A percentile compares a stretch with the other conserved stretches of the same genome.
Conservation (phyloP, 2,113 vertebrate species). For the Pollachius pollachius region DNA sequence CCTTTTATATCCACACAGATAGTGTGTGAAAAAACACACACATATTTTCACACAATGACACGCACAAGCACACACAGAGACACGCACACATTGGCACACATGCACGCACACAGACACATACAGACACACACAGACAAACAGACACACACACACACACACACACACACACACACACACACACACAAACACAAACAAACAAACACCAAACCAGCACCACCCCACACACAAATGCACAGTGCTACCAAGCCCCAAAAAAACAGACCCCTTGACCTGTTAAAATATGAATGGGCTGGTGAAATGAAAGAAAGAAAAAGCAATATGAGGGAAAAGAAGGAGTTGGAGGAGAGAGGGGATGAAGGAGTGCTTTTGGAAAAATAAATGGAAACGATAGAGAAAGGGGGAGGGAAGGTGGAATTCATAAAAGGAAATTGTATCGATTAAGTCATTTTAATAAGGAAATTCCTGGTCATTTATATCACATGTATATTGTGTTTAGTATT, state of each 20-base stretch:
- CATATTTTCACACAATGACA: constrained; percentile 7
- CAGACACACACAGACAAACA: constrained; percentile 12
- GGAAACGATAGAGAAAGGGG: constrained; percentile 9
- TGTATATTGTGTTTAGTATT: neutral
- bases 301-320: constrained; percentile 58
- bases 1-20: constrained; percentile 19
- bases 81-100: neutral
- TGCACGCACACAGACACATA: neutral
- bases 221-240: too few species aligned
- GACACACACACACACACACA: constrained; percentile 7
- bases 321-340: constrained; percentile 27
- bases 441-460: constrained; percentile 11
- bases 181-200: neutral
- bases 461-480: neutral
- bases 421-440: neutral
- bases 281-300: constrained; percentile 58
- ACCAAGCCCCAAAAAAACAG: constrained; percentile 38
- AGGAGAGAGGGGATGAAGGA: constrained; percentile 10
- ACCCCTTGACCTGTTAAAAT: constrained; percentile 64
- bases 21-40: constrained; percentile 27
- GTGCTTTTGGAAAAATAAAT: constrained; percentile 32
- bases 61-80: neutral
- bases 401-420: constrained; percentile 20
- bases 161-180: constrained; percentile 23
- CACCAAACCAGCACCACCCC: too few species aligned